Conservation (phyloP, 1,140 invertebrate species). For the Centruroides vittatus region DNA sequence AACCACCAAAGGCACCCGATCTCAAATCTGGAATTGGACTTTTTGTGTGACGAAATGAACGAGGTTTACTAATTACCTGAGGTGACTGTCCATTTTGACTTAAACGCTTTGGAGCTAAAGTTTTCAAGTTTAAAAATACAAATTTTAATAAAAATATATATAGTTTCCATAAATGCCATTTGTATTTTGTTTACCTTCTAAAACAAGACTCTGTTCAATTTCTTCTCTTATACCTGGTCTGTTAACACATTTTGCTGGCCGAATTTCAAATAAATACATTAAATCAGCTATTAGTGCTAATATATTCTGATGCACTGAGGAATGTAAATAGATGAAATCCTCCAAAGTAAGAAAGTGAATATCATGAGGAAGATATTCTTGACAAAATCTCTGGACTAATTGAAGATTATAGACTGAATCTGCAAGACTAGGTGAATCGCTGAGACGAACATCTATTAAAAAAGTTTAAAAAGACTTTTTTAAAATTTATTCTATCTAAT, state of each 20-base stretch:
- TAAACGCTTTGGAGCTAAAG: conserved; percentile 2
- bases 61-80: conserved; percentile 7
- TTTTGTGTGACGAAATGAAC: conserved; percentile 17
- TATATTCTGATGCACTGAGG: conserved; percentile 83
- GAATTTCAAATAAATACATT: conserved; percentile 88
- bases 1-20: conserved; percentile 12
- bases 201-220: background rate
- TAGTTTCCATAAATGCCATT: background rate
- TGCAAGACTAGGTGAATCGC: conserved; percentile 41
- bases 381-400: conserved; percentile 76
- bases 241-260: conserved; percentile 73
- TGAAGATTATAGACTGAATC: conserved; percentile 90
- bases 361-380: conserved; percentile 59
- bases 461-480: background rate
- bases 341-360: conserved; percentile 91
- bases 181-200: background rate
- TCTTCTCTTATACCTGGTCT: conserved; percentile 36
- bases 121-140: too few species aligned
- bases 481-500: background rate
- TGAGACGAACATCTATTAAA: conserved; percentile 36
- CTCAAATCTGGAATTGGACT: conserved; percentile 18
- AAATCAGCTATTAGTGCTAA: conserved; percentile 88
- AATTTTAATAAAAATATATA: background rate
- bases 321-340: conserved; percentile 88
- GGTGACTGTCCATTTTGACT: conserved; percentile 14